These are phyloP conservation scores for Leptosomus discolor DNA, from an alignment of 2,113 vertebrate species.

Conservation along the genomic window DNA sequence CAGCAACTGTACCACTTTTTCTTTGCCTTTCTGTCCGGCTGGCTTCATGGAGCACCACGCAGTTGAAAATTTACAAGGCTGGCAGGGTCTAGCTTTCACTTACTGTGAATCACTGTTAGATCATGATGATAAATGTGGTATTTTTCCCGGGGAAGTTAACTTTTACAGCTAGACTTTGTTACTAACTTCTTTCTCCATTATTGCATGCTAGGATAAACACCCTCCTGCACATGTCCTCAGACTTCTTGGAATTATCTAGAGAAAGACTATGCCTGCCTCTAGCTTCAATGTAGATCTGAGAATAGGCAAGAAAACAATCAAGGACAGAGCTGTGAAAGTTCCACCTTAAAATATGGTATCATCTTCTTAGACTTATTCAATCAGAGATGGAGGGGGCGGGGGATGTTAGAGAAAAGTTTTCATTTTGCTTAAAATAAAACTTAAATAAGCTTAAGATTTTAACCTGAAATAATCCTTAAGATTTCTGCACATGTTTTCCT, in stretches of 20 bases:
- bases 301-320: neutral
- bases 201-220: neutral
- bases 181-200: neutral
- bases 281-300: neutral
- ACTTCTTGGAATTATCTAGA: neutral
- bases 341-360: neutral
- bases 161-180: neutral
- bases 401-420: no score
- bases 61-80: neutral
- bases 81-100: neutral
- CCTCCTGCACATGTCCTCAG: neutral
- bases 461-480: neutral
- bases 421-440: neutral
- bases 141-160: neutral
- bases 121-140: accelerated
- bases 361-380: neutral
- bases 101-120: neutral
- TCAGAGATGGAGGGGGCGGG: no score
- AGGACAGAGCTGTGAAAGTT: neutral
- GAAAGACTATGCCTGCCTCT: neutral
- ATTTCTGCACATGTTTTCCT: neutral
- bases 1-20: neutral
- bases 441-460: neutral
- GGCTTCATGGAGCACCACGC: neutral
- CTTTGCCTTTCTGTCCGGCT: neutral